A percentile compares a stretch with the other conserved stretches of the same genome.
phyloP scores from a whole-genome alignment of 2,797 vertebrate species.

The Hyperoplus lanceolatus region DNA sequence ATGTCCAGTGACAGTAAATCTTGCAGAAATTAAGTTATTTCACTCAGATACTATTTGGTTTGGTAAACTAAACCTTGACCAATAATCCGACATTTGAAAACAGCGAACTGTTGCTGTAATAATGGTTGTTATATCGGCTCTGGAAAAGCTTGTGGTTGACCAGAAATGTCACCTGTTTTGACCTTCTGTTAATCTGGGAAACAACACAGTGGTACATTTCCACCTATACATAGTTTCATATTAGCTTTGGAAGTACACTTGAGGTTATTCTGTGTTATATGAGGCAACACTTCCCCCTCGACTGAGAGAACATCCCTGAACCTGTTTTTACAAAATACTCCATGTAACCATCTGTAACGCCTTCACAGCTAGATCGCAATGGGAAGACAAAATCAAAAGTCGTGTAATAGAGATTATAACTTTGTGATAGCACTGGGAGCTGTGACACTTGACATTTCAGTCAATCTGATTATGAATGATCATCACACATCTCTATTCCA shows the following conservation, averaged over 20 bases:
- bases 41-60: neutral
- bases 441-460: neutral
- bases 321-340: neutral
- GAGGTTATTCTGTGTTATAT: neutral
- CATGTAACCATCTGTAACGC: neutral
- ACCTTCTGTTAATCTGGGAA: slow-evolving; percentile 6
- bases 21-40: neutral
- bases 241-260: neutral
- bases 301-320: neutral
- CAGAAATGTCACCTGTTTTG: slow-evolving; percentile 3
- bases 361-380: neutral
- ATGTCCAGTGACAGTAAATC: slow-evolving; percentile 29
- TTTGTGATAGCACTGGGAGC: neutral
- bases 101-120: neutral
- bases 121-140: accelerated
- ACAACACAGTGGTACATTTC: slow-evolving; percentile 26
- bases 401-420: neutral
- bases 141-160: neutral
- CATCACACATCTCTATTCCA: neutral
- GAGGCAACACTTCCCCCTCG: neutral
- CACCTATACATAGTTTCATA: slow-evolving; percentile 6
- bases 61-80: neutral
- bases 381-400: neutral
- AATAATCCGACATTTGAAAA: neutral
- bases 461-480: neutral